phyloP scores from a whole-genome alignment of 2,113 vertebrate species.

The Malurus cyaneus region DNA sequence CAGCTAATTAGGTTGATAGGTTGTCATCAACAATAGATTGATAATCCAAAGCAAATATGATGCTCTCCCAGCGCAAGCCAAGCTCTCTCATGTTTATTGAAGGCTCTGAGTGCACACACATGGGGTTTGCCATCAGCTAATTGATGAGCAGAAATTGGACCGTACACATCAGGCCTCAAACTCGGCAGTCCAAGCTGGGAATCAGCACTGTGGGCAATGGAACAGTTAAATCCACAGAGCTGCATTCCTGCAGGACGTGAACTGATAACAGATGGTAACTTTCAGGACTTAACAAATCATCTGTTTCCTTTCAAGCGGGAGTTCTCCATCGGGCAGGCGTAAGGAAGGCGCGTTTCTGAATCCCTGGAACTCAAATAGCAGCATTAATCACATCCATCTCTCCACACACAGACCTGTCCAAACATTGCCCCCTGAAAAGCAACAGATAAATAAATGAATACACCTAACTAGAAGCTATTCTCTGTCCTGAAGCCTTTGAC shows the following conservation, averaged over 20 bases:
- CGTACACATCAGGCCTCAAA: not conserved
- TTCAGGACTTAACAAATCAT: not conserved
- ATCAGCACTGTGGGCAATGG: not conserved
- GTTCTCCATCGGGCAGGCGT: not conserved
- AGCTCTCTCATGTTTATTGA: not conserved
- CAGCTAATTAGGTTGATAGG: conserved; percentile 55
- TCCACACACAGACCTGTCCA: not conserved
- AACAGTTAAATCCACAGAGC: conserved; percentile 11
- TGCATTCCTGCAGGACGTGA: not conserved
- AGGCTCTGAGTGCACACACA: not conserved
- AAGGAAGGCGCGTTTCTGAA: not conserved
- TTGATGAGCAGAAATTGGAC: not conserved
- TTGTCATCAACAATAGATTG: conserved; percentile 61
- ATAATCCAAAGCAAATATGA: conserved; percentile 58
- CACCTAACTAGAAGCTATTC: not conserved
- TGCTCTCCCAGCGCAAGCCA: not conserved
- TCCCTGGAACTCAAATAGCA: not conserved
- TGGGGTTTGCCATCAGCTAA: not conserved
- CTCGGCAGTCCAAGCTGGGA: not conserved
- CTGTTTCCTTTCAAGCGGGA: not conserved
- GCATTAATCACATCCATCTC: not conserved
- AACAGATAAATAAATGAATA: not conserved
- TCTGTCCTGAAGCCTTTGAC: not conserved
- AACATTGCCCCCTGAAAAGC: not conserved
- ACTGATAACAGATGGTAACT: conserved; percentile 44